Conservation (phyloP, 2,113 vertebrate species). For the Catharus minimus region DNA sequence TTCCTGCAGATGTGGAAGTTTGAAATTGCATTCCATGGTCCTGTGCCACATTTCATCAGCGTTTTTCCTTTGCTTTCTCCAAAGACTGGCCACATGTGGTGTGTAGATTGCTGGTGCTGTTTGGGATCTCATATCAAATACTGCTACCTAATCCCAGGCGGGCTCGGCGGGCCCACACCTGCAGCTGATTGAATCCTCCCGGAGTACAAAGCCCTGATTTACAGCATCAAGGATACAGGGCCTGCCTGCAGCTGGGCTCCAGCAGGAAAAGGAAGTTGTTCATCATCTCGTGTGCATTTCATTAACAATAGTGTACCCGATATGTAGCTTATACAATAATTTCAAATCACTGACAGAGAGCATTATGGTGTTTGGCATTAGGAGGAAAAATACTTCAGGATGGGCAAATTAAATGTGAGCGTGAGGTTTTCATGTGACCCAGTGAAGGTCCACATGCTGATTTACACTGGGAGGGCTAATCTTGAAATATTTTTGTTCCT, state of each 20-base stretch:
- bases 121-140: slow-evolving; percentile 87
- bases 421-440: slow-evolving; percentile 68
- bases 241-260: slow-evolving; percentile 89
- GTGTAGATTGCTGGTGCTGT: slow-evolving; percentile 79
- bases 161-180: slow-evolving; percentile 88
- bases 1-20: slow-evolving; percentile 94
- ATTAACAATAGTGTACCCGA: slow-evolving; percentile 86
- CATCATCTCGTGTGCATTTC: slow-evolving; percentile 91
- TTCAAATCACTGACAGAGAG: slow-evolving; percentile 84
- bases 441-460: slow-evolving; percentile 45
- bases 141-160: slow-evolving; percentile 89
- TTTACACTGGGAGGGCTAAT: slow-evolving; percentile 67
- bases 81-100: slow-evolving; percentile 83
- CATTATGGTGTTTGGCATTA: slow-evolving; percentile 79
- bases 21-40: slow-evolving; percentile 91
- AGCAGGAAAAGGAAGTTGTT: slow-evolving; percentile 98
- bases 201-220: slow-evolving; percentile 96
- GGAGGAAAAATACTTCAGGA: slow-evolving; percentile 78
- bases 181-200: slow-evolving; percentile 94
- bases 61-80: slow-evolving; percentile 86
- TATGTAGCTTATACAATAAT: slow-evolving; percentile 79
- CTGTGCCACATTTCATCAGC: slow-evolving; percentile 93
- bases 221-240: slow-evolving; percentile 85
- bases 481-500: slow-evolving; percentile 48
- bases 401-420: slow-evolving; percentile 78